Percentiles rank a stretch among this genome's conserved stretches.
phyloP scores from a whole-genome alignment of 2,888 invertebrate species.

The Bombyx huttoni region DNA sequence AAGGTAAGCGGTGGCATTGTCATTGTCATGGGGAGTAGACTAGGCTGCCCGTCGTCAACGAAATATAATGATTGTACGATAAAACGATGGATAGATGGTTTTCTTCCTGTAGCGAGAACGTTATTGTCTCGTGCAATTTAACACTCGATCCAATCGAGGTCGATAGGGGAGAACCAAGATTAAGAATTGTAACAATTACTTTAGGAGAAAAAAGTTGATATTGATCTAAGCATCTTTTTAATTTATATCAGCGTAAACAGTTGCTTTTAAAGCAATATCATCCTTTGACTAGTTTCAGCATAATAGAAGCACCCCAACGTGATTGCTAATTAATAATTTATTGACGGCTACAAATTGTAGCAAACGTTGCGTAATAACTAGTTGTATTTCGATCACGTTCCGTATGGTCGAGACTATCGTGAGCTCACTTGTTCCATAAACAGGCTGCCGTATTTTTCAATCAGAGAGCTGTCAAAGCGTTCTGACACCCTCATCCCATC shows the following conservation, averaged over 20 bases:
- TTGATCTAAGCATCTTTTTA: background rate
- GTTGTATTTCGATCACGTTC: background rate
- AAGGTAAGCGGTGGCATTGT: no score
- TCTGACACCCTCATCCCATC: slow-evolving; percentile 74
- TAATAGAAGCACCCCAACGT: no score
- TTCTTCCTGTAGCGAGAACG: slow-evolving; percentile 3
- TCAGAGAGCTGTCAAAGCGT: slow-evolving; percentile 76
- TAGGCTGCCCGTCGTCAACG: no score
- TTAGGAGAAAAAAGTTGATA: background rate
- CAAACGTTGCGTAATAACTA: background rate
- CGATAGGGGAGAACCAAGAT: background rate
- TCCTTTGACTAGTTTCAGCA: no score
- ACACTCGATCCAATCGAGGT: slow-evolving; percentile 1
- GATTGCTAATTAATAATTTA: no score
- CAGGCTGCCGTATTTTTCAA: slow-evolving; percentile 76
- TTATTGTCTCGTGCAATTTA: slow-evolving; percentile 4
- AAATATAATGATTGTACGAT: no score
- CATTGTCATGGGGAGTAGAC: no score
- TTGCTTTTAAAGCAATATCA: background rate
- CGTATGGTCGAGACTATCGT: slow-evolving; percentile 17
- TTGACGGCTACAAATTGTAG: no score
- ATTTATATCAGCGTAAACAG: no score
- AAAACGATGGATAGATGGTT: background rate
- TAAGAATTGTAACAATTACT: background rate
- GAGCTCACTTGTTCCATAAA: slow-evolving; percentile 67